phyloP scores from a whole-genome alignment of 2,888 invertebrate species.

The Acanthosepion esculentum region DNA sequence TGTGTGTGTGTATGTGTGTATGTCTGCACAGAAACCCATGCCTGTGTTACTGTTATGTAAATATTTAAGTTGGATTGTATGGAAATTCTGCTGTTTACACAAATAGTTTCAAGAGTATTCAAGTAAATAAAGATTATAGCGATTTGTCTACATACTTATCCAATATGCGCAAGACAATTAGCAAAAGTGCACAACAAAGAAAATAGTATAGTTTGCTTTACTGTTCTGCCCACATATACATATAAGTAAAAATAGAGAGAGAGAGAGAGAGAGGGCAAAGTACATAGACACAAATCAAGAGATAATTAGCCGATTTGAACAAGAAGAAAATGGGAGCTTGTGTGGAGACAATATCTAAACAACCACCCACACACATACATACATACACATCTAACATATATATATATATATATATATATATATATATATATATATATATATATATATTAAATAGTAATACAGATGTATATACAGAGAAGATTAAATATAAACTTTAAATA shows the following conservation, averaged over 20 bases:
- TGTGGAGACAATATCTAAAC: background rate
- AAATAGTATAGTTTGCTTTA: background rate
- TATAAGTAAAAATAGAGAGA: background rate
- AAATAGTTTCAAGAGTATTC: background rate
- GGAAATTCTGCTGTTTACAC: background rate
- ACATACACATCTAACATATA: background rate
- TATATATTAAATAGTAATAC: background rate
- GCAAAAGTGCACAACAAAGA: background rate
- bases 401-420: background rate
- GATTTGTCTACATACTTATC: constrained; percentile 33
- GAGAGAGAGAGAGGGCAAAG: background rate
- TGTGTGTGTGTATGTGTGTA: background rate
- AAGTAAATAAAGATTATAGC: background rate
- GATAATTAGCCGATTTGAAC: background rate
- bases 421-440: background rate
- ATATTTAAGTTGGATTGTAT: background rate
- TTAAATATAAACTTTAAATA: background rate
- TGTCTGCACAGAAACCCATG: background rate
- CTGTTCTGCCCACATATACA: background rate
- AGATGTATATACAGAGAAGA: background rate
- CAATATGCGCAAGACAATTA: background rate
- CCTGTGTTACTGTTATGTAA: background rate
- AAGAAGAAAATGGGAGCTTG: background rate
- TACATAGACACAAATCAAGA: background rate
- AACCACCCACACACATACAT: background rate